A percentile compares a stretch with the other conserved stretches of the same genome.
phyloP scores from a whole-genome alignment of 2,797 vertebrate species.

The Lutjanus campechanus region DNA sequence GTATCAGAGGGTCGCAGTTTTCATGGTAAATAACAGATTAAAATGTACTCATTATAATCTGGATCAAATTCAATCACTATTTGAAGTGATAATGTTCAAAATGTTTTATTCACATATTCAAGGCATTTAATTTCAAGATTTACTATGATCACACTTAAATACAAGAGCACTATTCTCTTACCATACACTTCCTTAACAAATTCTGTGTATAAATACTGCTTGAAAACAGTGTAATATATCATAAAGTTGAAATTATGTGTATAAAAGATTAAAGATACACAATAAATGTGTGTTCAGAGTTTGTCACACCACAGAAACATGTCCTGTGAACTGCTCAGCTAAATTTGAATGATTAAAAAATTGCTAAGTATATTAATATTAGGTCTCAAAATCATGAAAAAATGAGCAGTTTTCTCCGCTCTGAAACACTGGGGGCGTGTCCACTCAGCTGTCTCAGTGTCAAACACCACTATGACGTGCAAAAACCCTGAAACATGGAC shows the following conservation, averaged over 20 bases:
- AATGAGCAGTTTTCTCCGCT: too few species aligned
- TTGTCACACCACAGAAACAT: too few species aligned
- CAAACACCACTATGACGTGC: too few species aligned
- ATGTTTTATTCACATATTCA: conserved; percentile 1
- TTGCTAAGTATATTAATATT: too few species aligned
- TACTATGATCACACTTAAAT: neutral
- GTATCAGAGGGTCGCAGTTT: neutral
- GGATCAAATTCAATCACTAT: neutral
- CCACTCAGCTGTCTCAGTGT: too few species aligned
- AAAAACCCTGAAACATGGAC: too few species aligned
- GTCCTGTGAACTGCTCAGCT: too few species aligned
- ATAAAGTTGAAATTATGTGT: conserved; percentile 15
- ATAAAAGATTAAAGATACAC: neutral
- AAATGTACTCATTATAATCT: neutral
- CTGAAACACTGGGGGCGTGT: too few species aligned
- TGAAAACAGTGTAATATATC: neutral
- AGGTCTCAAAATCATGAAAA: too few species aligned
- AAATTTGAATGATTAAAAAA: too few species aligned
- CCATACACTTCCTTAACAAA: neutral
- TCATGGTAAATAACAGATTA: neutral
- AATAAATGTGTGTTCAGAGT: too few species aligned
- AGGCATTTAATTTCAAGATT: neutral
- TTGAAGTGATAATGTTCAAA: neutral
- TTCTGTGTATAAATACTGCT: neutral
- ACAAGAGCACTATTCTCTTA: neutral